phyloP scores from a whole-genome alignment of 2,797 vertebrate genomes.

The Gymnocypris eckloni region DNA sequence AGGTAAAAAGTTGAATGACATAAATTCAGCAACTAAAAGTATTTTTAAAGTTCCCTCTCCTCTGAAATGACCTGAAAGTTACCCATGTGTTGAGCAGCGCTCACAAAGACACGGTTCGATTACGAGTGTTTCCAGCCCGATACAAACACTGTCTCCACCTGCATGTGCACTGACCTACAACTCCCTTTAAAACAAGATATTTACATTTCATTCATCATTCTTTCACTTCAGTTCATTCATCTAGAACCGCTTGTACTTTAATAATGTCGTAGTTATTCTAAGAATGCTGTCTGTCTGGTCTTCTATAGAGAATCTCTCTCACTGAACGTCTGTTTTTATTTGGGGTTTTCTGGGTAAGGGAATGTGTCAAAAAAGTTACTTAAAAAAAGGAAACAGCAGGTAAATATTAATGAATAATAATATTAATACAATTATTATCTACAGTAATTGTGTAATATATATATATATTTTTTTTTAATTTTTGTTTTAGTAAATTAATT shows the following conservation, averaged over 20 bases:
- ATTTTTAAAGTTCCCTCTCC: background rate
- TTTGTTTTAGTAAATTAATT: too few species aligned
- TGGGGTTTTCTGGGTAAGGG: background rate
- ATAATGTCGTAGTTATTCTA: slow-evolving; percentile 9
- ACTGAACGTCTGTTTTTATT: background rate
- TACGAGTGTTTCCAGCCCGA: background rate
- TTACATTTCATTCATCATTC: background rate
- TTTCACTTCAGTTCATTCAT: background rate
- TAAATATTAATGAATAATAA: background rate
- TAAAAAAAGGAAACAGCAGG: background rate
- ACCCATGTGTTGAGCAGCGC: background rate
- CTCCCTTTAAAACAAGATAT: background rate
- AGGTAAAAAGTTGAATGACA: background rate
- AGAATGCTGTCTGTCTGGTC: background rate
- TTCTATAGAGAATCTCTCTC: background rate
- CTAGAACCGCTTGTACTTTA: background rate
- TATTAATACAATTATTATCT: too few species aligned
- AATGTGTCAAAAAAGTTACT: background rate
- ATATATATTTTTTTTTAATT: too few species aligned
- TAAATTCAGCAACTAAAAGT: background rate
- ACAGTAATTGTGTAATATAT: too few species aligned
- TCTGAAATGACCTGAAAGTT: slow-evolving; percentile 12
- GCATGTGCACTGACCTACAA: slow-evolving; percentile 12
- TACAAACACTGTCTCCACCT: slow-evolving; percentile 9
- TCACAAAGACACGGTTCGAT: slow-evolving; percentile 4